Percentiles rank a stretch among this genome's conserved stretches.
Conservation (phyloP, 2,888 invertebrate species). For the Rhamnusium bicolor region DNA sequence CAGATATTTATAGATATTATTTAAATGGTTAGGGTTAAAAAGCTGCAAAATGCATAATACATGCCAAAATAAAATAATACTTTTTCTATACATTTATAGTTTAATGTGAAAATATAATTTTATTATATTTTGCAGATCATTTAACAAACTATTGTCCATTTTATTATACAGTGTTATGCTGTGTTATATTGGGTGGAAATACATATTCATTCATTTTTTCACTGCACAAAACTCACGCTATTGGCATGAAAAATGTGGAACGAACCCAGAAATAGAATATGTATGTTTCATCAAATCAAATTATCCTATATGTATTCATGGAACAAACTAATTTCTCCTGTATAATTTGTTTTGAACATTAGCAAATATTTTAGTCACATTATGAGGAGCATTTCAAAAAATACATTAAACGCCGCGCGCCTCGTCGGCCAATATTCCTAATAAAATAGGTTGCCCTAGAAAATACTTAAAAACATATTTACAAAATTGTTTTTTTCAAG, state of each 20-base stretch:
- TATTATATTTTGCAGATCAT: neutral
- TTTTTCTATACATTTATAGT: neutral
- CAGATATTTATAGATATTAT: too few relatives aligned
- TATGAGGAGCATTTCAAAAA: neutral
- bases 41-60: neutral
- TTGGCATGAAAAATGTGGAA: neutral
- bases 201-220: neutral
- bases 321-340: neutral
- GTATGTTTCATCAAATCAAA: neutral
- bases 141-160: neutral
- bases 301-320: neutral
- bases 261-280: neutral
- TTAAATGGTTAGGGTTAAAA: too few relatives aligned
- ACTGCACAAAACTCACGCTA: neutral
- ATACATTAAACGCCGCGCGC: neutral
- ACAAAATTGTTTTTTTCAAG: neutral
- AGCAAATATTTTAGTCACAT: neutral
- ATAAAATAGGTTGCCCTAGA: neutral
- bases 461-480: neutral
- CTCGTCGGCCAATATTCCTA: neutral
- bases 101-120: neutral
- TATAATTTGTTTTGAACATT: neutral
- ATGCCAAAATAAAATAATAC: neutral
- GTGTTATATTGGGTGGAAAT: neutral
- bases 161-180: neutral